Evolutionary conservation across 2,888 invertebrate genomes (phyloP), one percentile per base, ranked within the genome.

Genomic region (Orchesellides sinensis): DNA sequence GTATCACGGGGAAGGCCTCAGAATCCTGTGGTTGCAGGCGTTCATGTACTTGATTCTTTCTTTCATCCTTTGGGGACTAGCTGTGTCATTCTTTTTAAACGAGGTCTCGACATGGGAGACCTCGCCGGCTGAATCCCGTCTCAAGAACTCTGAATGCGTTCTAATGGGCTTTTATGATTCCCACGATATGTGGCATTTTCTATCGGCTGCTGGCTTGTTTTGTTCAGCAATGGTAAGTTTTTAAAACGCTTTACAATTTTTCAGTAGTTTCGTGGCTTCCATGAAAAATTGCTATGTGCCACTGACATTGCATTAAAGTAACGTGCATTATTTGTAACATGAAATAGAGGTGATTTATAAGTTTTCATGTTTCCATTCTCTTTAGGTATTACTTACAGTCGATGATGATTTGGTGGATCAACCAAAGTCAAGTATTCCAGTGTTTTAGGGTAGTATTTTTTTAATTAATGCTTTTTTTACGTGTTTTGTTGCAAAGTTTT

Each of bases 181-280:
- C 40, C 91, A 91, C 86, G 91, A 91, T 79, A 88, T 91, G 63
- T 91, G 91, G 91, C 91, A 91, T 85, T 90, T 90, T 88, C 88
- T 91, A 73, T 90, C 90, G 6, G 89, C 91, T n/a, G 89, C 89
- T 77, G 89, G 89, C 52, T 87, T 91, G 77, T 91, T 91, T 86
- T 89, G 90, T 85, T 90, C 90, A 3, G 90, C 91, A 83, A 88
- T 90, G 89, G 90, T 90, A 49, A 25, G 70, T 35, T 40, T n/a
- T n/a, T n/a, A n/a, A n/a, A n/a, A n/a, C n/a, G n/a, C n/a, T n/a
- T n/a, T n/a, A n/a, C n/a, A n/a, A n/a, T n/a, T n/a, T n/a, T n/a
- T n/a, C n/a, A n/a, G n/a, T n/a, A n/a, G n/a, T n/a, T n/a, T n/a
- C n/a, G n/a, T n/a, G n/a, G n/a, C n/a, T n/a, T n/a, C n/a, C n/a